Evolutionary conservation across 2,888 invertebrate species (phyloP), one percentile per base, ranked within the genome.

Genomic region (Megastigmus dorsalis): DNA sequence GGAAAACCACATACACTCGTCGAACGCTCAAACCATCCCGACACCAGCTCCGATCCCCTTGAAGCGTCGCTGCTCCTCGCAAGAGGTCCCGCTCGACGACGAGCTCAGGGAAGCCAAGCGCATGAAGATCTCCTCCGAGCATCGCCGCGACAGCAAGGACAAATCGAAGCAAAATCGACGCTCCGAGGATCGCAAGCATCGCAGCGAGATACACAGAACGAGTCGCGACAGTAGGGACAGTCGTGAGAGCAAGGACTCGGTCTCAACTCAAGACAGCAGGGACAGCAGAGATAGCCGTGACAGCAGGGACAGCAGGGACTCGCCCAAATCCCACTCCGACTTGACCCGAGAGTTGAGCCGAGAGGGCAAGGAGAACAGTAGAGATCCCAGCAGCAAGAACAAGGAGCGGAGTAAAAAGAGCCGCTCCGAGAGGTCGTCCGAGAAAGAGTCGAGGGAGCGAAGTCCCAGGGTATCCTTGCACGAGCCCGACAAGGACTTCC

Each of bases 1-100:
- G 45, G 87, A 89, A 71, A 87, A 88, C 79, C 86, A 87, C 77
- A 50, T 83, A 20, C 85, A 84, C 54, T 79, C 80, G 1, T 72
- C 81, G 1, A 77, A 81, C 26, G 60, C 77, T 0, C 84, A 84
- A 77, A 75, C 78, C 4, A 76, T 81, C 0, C 78, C 80, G 52
- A 82, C 92, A 79, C 92, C 93, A 3, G 91, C 92, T 3, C 90
- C 90, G 74, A 90, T 93, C 33, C 91, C 93, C 0, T 89, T 90
- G 70, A 95, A 95, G 87, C 90, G 95, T 62, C 91, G 95, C 74
- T 91, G 94, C 83, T 95, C 95, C 78, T 94, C 94, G 1, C 95
- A 95, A 84, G 95, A 95, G 73, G 88, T 88, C 65, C 84, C 90
- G 2, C 89, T 89, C 65, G 93, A 94, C 75, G 91, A 92, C 13